Percentiles rank a stretch among this genome's conserved stretches.
phyloP scores from a whole-genome alignment of 2,113 vertebrate species.

The Chascanopsetta lugubris region DNA sequence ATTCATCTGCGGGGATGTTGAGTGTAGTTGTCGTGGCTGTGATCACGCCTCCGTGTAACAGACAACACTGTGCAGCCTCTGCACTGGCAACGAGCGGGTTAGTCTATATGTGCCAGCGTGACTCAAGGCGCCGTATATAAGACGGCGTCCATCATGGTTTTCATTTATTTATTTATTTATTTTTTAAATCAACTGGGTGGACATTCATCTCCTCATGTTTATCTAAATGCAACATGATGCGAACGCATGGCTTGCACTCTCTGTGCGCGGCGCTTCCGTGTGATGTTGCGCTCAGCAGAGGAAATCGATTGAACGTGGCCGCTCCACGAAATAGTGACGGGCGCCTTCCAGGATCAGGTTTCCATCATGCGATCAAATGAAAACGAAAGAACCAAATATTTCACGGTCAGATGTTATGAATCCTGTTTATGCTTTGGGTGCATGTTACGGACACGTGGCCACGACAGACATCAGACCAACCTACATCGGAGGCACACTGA shows the following conservation, averaged over 20 bases:
- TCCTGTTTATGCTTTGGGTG: not conserved
- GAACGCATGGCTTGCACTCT: not conserved
- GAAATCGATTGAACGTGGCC: slow-evolving; percentile 14
- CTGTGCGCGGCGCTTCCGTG: not conserved
- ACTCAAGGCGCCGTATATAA: too few species aligned
- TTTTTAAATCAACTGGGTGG: too few species aligned
- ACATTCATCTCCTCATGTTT: too few species aligned
- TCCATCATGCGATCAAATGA: not conserved
- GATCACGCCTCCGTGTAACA: not conserved
- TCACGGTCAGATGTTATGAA: not conserved
- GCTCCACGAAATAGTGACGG: not conserved
- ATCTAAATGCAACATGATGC: too few species aligned
- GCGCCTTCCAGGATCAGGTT: not conserved
- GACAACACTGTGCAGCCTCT: not conserved
- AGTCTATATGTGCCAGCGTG: too few species aligned
- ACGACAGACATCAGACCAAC: not conserved
- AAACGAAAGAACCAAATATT: not conserved
- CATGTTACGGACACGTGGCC: too few species aligned
- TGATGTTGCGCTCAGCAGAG: slow-evolving; percentile 8
- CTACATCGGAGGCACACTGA: not conserved
- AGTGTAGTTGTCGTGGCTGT: slow-evolving; percentile 4
- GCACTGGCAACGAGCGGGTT: slow-evolving; percentile 1
- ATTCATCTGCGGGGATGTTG: slow-evolving; percentile 28
- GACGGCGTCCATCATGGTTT: too few species aligned
- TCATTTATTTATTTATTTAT: too few species aligned